A percentile compares a stretch with the other conserved stretches of the same genome.
Evolutionary conservation across 2,113 vertebrate genomes (phyloP).

Genomic region (Suncus etruscus): DNA sequence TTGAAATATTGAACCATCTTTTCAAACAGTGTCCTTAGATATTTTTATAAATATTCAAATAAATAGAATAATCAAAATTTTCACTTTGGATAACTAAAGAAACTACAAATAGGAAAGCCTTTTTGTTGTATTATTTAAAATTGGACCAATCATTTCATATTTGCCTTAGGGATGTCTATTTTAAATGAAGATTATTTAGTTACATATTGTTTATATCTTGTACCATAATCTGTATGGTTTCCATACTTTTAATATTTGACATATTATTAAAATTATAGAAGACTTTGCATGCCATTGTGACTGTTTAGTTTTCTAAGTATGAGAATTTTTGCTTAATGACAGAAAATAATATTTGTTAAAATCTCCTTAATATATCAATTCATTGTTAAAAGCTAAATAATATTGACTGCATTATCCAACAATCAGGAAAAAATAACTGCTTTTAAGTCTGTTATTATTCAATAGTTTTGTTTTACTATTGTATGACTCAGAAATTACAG

Average conservation of each 20-base stretch:
- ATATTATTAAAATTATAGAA: not conserved
- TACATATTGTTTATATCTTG: not conserved
- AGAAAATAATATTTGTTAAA: conserved; percentile 16
- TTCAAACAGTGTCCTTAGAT: not conserved
- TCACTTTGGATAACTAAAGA: not conserved
- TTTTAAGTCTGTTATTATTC: conserved; percentile 22
- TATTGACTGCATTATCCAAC: not conserved
- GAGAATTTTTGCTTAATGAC: not conserved
- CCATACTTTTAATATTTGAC: not conserved
- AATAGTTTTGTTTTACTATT: not conserved
- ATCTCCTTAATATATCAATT: not conserved
- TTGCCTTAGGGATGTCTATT: not conserved
- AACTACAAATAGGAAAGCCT: not conserved
- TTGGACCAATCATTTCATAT: not conserved
- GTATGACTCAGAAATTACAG: not conserved
- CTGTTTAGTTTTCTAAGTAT: not conserved
- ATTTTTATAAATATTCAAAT: not conserved
- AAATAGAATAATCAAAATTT: not conserved
- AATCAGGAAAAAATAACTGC: not conserved
- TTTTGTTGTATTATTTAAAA: not conserved
- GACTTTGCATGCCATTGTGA: not conserved
- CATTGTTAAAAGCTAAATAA: not conserved
- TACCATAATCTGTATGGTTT: not conserved
- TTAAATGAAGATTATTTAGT: not conserved
- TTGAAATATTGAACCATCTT: not conserved